Conservation (phyloP, 2,113 vertebrate genomes). For the Meleagris gallopavo region DNA sequence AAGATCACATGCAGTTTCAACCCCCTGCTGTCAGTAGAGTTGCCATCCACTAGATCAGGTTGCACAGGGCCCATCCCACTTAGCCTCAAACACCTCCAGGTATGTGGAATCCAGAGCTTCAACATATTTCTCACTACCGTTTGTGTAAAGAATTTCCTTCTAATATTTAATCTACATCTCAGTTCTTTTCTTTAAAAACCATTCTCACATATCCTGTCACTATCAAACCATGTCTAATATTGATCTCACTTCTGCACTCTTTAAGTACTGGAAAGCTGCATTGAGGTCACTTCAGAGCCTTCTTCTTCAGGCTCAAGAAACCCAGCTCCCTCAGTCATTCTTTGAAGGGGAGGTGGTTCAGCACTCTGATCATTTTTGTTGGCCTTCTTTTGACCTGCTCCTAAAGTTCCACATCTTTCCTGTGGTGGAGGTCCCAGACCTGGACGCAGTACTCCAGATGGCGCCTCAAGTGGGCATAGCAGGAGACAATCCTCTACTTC, state of each 20-base stretch:
- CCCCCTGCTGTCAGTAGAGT: background rate
- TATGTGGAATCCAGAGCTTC: background rate
- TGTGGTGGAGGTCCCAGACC: background rate
- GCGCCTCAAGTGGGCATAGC: background rate
- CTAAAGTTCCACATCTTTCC: background rate
- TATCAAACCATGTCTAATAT: background rate
- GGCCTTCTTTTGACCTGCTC: background rate
- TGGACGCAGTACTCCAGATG: too few relatives aligned
- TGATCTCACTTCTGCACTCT: background rate
- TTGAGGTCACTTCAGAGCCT: background rate
- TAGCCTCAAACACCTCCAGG: background rate
- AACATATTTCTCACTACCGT: background rate
- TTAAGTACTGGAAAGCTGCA: background rate
- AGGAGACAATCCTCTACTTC: background rate
- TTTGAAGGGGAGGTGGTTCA: background rate
- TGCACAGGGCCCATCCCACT: background rate
- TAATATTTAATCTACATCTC: background rate
- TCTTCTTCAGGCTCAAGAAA: background rate
- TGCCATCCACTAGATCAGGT: background rate
- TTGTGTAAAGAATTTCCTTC: background rate
- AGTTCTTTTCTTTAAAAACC: background rate
- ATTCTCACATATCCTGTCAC: background rate
- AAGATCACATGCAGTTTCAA: background rate
- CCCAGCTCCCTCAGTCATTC: background rate
- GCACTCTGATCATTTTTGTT: background rate